Conservation (phyloP, 2,888 invertebrate genomes). For the Drosophila leonis region DNA sequence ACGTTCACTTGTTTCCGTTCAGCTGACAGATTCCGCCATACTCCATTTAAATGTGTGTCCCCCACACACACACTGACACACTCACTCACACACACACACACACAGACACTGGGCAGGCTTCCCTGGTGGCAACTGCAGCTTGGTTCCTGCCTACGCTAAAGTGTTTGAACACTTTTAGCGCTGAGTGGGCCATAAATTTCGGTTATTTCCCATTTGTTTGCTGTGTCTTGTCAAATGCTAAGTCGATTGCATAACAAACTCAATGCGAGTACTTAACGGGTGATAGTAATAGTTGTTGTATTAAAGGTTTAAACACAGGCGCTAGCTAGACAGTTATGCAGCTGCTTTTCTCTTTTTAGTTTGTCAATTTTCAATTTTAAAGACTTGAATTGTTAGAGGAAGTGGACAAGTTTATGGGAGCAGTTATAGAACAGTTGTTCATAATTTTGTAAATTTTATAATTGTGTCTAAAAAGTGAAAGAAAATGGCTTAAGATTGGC, state of each 20-base stretch:
- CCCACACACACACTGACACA: not conserved
- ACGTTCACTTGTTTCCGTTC: conserved; percentile 76
- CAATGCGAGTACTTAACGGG: conserved; percentile 23
- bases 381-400: not conserved
- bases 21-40: conserved; percentile 43
- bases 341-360: not conserved
- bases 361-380: not conserved
- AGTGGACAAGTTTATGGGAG: no score
- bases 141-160: conserved; percentile 47
- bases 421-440: no score
- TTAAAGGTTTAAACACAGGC: conserved; percentile 34
- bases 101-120: not conserved
- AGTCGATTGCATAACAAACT: conserved; percentile 60
- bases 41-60: conserved; percentile 34
- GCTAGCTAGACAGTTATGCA: not conserved
- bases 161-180: conserved; percentile 46
- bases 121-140: conserved; percentile 13
- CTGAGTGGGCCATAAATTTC: conserved; percentile 71
- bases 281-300: conserved; percentile 30
- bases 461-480: no score
- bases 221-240: conserved; percentile 44
- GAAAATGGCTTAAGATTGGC: no score
- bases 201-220: conserved; percentile 45
- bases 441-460: no score
- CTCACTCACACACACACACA: not conserved